Evolutionary conservation across 1,140 invertebrate genomes (phyloP).

Genomic region (Drusus annulatus): DNA sequence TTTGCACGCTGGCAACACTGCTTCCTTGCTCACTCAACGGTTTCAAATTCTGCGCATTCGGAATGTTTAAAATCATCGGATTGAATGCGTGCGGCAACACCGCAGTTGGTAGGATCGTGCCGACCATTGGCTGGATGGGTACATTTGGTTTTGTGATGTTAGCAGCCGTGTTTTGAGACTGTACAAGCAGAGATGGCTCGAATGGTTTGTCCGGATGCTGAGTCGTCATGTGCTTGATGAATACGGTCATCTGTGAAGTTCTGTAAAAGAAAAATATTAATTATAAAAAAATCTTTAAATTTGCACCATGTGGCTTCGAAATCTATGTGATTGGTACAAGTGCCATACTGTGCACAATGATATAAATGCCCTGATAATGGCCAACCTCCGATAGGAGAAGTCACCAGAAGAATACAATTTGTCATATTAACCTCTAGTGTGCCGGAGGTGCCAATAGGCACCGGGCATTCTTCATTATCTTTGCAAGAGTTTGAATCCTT

Average conservation of each 20-base stretch:
- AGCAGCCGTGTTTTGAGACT: not conserved
- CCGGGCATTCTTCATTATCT: too few species aligned
- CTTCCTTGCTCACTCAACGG: not conserved
- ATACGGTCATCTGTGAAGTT: not conserved
- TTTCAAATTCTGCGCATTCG: slow-evolving; percentile 32
- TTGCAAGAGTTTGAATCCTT: too few species aligned
- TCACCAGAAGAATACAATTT: too few species aligned
- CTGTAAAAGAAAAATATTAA: slow-evolving; percentile 3
- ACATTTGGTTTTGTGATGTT: not conserved
- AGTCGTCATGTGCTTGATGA: slow-evolving; percentile 25
- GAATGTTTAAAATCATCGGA: slow-evolving; percentile 35
- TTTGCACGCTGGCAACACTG: not conserved
- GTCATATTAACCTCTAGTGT: too few species aligned
- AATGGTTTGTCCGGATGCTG: not conserved
- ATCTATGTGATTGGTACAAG: too few species aligned
- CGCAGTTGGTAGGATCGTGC: not conserved
- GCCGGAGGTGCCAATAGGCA: too few species aligned
- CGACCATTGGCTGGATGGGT: not conserved
- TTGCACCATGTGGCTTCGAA: too few species aligned
- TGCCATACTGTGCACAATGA: too few species aligned
- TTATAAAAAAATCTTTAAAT: not conserved
- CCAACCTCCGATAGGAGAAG: not conserved
- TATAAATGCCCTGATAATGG: too few species aligned
- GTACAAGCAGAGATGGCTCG: not conserved
- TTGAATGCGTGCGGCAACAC: not conserved